A percentile compares a stretch with the other conserved stretches of the same genome.
phyloP scores from a whole-genome alignment of 2,797 vertebrate genomes.

The Takifugu rubripes region DNA sequence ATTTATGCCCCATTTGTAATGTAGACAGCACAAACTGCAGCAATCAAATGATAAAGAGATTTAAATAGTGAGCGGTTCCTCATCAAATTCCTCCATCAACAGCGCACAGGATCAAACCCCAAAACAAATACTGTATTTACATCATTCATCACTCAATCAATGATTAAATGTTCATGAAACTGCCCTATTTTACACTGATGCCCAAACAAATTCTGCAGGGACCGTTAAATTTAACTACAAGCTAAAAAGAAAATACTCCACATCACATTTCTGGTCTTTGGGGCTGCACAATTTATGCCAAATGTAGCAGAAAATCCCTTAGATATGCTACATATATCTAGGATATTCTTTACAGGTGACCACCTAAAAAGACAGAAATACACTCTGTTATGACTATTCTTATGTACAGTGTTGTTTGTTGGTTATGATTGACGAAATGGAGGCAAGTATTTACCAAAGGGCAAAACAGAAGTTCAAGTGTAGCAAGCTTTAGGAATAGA shows the following conservation, averaged over 20 bases:
- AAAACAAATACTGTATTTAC: conserved; percentile 30
- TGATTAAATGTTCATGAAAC: conserved; percentile 1
- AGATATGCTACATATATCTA: too few relatives aligned
- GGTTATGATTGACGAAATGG: too few relatives aligned
- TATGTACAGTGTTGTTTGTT: too few relatives aligned
- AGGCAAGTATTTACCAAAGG: too few relatives aligned
- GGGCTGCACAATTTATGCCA: too few relatives aligned
- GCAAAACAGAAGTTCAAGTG: too few relatives aligned
- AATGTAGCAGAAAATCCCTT: too few relatives aligned
- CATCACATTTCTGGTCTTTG: background rate
- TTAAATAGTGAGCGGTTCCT: conserved; percentile 55
- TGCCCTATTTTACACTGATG: too few relatives aligned
- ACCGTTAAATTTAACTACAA: background rate
- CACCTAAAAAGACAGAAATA: too few relatives aligned
- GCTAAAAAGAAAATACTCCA: background rate
- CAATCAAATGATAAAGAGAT: conserved; percentile 55
- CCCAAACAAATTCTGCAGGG: background rate
- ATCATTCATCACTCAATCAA: background rate
- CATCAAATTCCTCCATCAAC: conserved; percentile 51
- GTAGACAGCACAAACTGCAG: conserved; percentile 60
- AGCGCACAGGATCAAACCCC: conserved; percentile 56
- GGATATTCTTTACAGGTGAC: too few relatives aligned
- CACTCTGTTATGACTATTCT: too few relatives aligned
- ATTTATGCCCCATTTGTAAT: conserved; percentile 36
- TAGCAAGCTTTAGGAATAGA: too few relatives aligned